Evolutionary conservation across 1,140 invertebrate species (phyloP).

Genomic region (Hyphantria cunea): DNA sequence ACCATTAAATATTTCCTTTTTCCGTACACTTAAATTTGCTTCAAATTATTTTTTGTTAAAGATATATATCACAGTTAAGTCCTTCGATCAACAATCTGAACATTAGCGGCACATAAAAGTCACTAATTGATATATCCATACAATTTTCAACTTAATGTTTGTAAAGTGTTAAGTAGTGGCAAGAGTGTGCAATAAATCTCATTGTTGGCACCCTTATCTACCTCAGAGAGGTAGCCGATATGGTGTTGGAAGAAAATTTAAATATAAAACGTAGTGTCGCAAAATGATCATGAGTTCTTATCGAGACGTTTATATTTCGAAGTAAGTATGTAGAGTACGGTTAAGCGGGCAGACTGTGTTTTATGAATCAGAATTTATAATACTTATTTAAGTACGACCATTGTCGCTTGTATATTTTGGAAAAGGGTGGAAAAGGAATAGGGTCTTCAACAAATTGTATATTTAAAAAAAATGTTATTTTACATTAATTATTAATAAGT

Average conservation of each 20-base stretch:
- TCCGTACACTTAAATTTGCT: too few species aligned
- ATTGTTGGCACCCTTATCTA: constrained; percentile 68
- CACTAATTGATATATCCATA: constrained; percentile 69
- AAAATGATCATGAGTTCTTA: constrained; percentile 9
- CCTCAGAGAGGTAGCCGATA: constrained; percentile 65
- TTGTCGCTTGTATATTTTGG: too few species aligned
- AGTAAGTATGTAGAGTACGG: constrained; percentile 11
- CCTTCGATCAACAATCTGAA: constrained; percentile 29
- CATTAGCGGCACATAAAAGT: constrained; percentile 56
- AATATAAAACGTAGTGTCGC: constrained; percentile 69
- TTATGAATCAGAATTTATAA: not conserved
- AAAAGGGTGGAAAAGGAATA: too few species aligned
- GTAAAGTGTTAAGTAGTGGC: constrained; percentile 49
- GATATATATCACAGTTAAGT: not conserved
- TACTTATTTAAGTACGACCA: too few species aligned
- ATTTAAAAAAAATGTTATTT: too few species aligned
- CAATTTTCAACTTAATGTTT: constrained; percentile 50
- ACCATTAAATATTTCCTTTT: too few species aligned
- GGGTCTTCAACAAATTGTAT: too few species aligned
- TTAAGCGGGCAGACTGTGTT: not conserved
- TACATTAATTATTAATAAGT: too few species aligned
- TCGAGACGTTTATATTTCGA: constrained; percentile 25
- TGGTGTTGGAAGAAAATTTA: constrained; percentile 65
- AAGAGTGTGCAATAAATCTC: constrained; percentile 74
- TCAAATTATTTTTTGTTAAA: constrained; percentile 3